These are phyloP conservation scores for Motacilla tschutschensis DNA, from an alignment of 2,113 vertebrate genomes.

Conservation along the genomic window DNA sequence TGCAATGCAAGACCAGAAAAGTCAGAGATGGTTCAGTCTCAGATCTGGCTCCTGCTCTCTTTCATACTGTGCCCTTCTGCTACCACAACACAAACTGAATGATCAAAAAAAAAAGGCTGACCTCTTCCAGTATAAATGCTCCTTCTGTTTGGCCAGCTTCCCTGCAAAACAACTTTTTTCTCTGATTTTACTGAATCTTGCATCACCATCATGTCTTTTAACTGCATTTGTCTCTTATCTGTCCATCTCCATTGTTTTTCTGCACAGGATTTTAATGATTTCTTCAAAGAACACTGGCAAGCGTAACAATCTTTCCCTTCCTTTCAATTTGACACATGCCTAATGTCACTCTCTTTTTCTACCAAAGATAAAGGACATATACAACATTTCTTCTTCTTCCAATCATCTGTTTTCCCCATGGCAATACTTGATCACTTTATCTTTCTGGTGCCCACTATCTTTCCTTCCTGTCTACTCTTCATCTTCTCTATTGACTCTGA, in stretches of 20 bases:
- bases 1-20: neutral
- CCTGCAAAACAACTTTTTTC: neutral
- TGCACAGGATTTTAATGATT: constrained; percentile 7
- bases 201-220: neutral
- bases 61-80: neutral
- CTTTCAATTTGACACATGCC: neutral
- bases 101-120: neutral
- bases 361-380: neutral
- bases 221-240: neutral
- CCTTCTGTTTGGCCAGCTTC: constrained; percentile 13
- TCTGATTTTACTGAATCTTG: neutral
- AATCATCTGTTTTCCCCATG: neutral
- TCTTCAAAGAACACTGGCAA: constrained; percentile 6
- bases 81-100: neutral
- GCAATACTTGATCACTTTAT: neutral
- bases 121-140: constrained; percentile 27
- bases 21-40: neutral
- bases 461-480: neutral
- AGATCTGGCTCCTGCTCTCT: neutral
- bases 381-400: neutral
- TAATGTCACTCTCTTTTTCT: neutral
- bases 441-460: neutral
- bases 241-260: neutral
- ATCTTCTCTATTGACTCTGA: neutral
- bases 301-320: neutral